Evolutionary conservation across 2,888 invertebrate species (phyloP).

Genomic region (Chironomus tentans): DNA sequence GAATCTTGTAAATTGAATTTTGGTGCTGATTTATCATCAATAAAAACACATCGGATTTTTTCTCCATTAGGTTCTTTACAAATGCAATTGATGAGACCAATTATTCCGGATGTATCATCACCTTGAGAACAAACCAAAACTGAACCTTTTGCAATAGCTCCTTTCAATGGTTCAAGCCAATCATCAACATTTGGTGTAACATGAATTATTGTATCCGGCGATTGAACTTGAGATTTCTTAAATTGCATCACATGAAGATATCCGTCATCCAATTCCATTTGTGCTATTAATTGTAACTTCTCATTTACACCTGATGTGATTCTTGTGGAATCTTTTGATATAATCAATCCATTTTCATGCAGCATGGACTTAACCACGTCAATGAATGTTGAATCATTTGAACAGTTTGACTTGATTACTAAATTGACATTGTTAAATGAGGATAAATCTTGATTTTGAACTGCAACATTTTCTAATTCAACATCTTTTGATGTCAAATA

Average conservation of each 20-base stretch:
- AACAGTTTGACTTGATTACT: not conserved
- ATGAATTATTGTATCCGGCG: conserved; percentile 39
- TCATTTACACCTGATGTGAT: conserved; percentile 35
- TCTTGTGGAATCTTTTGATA: conserved; percentile 44
- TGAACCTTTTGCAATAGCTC: conserved; percentile 37
- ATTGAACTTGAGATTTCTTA: conserved; percentile 42
- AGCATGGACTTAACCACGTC: conserved; percentile 43
- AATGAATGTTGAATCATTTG: conserved; percentile 37
- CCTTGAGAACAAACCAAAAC: conserved; percentile 44
- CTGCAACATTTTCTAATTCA: conserved; percentile 40
- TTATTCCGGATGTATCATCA: conserved; percentile 62
- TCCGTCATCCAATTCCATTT: conserved; percentile 42
- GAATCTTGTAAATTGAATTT: conserved; percentile 53
- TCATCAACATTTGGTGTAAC: conserved; percentile 41
- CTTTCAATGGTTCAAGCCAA: conserved; percentile 45
- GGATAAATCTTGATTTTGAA: conserved; percentile 48
- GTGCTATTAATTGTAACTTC: conserved; percentile 35
- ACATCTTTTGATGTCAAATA: conserved; percentile 41
- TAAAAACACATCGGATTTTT: conserved; percentile 51
- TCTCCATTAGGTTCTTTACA: conserved; percentile 69
- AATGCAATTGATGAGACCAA: conserved; percentile 82
- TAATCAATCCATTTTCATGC: conserved; percentile 48
- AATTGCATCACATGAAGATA: conserved; percentile 46
- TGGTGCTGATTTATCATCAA: conserved; percentile 55
- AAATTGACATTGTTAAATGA: not conserved